Percentiles rank a stretch among this genome's conserved stretches.
These are phyloP conservation scores for Empis livida DNA, from an alignment of 2,888 invertebrate genomes.

Conservation along the genomic window DNA sequence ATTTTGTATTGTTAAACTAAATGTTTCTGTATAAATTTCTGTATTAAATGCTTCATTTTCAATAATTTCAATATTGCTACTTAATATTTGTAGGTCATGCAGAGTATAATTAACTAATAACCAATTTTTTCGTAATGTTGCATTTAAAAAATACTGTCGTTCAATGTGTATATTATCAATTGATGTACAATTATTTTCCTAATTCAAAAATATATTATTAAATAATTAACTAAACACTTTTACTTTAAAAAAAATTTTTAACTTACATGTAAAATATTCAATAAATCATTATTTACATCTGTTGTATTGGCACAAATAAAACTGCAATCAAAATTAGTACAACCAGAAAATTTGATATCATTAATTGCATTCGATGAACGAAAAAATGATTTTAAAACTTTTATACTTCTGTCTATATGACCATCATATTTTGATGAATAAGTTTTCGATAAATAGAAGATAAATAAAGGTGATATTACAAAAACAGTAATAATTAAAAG, in stretches of 20 bases:
- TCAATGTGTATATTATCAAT: constrained; percentile 14
- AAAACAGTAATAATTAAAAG: too few species aligned
- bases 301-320: constrained; percentile 12
- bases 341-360: constrained; percentile 1
- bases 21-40: constrained; percentile 19
- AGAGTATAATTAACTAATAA: constrained; percentile 11
- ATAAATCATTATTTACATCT: constrained; percentile 9
- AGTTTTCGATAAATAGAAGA: too few species aligned
- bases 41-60: constrained; percentile 22
- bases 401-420: too few species aligned
- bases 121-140: constrained; percentile 15
- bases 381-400: too few species aligned
- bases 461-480: too few species aligned
- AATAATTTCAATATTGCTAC: constrained; percentile 15
- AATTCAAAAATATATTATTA: neutral
- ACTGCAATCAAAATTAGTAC: constrained; percentile 11
- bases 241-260: neutral
- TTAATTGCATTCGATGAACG: neutral
- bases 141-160: constrained; percentile 13
- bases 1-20: constrained; percentile 14
- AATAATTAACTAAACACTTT: neutral
- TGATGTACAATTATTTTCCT: constrained; percentile 13
- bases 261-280: constrained; percentile 12
- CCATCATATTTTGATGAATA: too few species aligned
- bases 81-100: constrained; percentile 15